These are phyloP conservation scores for Mercenaria mercenaria DNA, from an alignment of 1,140 invertebrate species.

Conservation along the genomic window DNA sequence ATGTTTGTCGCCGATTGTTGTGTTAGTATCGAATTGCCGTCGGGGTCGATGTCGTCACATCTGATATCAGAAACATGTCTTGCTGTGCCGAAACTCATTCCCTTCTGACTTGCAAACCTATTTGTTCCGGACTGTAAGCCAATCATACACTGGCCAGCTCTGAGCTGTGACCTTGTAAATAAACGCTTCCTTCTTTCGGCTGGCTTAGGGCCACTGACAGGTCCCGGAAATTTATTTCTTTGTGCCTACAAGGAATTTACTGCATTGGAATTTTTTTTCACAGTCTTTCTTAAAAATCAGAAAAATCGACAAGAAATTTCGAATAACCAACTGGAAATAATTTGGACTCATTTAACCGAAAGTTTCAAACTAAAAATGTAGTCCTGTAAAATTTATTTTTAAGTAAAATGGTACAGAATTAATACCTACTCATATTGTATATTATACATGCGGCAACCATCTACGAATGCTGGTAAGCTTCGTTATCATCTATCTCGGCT, in stretches of 20 bases:
- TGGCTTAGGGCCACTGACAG: conserved; percentile 93
- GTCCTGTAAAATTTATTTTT: too few relatives aligned
- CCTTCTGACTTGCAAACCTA: conserved; percentile 89
- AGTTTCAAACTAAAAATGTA: too few relatives aligned
- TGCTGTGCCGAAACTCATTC: conserved; percentile 82
- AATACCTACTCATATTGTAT: neutral
- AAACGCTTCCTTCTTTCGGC: conserved; percentile 92
- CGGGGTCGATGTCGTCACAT: conserved; percentile 79
- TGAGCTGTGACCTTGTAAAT: conserved; percentile 94
- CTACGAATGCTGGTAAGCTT: neutral
- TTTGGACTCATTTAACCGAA: too few relatives aligned
- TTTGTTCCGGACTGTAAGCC: conserved; percentile 91
- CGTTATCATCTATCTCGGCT: neutral
- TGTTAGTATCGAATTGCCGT: conserved; percentile 94
- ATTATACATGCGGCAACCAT: conserved; percentile 10
- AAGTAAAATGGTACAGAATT: too few relatives aligned
- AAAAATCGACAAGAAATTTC: neutral
- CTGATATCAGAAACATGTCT: conserved; percentile 84
- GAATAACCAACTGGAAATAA: neutral
- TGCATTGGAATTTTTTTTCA: neutral
- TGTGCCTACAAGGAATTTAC: conserved; percentile 79
- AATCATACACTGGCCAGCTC: conserved; percentile 96
- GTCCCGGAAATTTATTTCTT: conserved; percentile 79
- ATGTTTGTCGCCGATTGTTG: conserved; percentile 98
- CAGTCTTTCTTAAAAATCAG: neutral